A percentile compares a stretch with the other conserved stretches of the same genome.
These are phyloP conservation scores for Pangasius sanitwongsei DNA, from an alignment of 2,797 vertebrate genomes.

Conservation along the genomic window DNA sequence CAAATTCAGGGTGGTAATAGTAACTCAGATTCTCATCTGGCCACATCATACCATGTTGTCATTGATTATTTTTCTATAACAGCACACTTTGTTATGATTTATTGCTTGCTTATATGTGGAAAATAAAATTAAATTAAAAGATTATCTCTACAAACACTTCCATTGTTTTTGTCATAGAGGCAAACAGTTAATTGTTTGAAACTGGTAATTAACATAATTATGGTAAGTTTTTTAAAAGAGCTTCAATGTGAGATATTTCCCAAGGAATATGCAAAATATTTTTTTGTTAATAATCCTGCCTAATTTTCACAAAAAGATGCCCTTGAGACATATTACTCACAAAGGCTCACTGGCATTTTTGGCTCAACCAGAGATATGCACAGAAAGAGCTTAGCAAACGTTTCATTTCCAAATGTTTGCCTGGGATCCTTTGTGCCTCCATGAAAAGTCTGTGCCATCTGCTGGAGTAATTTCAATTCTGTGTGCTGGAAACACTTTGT, in stretches of 20 bases:
- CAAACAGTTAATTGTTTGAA: not conserved
- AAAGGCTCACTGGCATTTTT: constrained; percentile 21
- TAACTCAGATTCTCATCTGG: not conserved
- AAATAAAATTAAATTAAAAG: not conserved
- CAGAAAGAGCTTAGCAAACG: constrained; percentile 47
- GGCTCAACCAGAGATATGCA: constrained; percentile 36
- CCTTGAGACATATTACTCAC: constrained; percentile 49
- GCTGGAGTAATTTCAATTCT: constrained; percentile 47
- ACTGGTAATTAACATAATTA: not conserved
- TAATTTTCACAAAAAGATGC: constrained; percentile 55
- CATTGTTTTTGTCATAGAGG: not conserved
- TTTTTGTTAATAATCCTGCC: not conserved
- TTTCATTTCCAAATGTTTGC: constrained; percentile 49
- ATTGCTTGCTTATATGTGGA: not conserved
- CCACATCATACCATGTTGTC: not conserved
- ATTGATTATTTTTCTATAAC: not conserved
- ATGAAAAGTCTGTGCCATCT: constrained; percentile 49
- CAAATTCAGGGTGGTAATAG: not conserved
- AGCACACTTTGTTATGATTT: not conserved
- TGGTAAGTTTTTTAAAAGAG: too few relatives aligned
- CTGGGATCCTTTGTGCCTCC: constrained; percentile 42
- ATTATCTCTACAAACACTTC: not conserved
- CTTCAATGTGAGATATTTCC: not conserved
- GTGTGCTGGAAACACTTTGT: constrained; percentile 23
- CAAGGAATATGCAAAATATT: not conserved